phyloP scores from a whole-genome alignment of 2,113 vertebrate genomes.

The Columba janthina region DNA sequence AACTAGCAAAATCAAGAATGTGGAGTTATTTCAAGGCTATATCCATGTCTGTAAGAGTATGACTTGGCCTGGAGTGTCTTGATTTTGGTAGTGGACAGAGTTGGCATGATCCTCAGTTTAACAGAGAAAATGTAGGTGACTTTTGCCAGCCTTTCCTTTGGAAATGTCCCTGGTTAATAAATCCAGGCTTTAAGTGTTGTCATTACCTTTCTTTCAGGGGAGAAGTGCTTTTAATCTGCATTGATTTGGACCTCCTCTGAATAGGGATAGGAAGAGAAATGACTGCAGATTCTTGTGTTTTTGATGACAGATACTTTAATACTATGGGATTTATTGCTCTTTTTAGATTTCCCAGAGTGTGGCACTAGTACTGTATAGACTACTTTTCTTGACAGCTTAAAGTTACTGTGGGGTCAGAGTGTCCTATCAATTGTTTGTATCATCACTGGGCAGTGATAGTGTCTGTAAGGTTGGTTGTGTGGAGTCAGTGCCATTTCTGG shows the following conservation, averaged over 20 bases:
- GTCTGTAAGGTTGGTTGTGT: neutral
- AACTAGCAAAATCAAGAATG: neutral
- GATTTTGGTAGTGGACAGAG: neutral
- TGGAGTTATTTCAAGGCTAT: neutral
- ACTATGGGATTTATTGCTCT: neutral
- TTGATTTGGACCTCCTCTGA: neutral
- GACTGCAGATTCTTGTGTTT: neutral
- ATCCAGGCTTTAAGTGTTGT: neutral
- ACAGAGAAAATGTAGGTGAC: neutral
- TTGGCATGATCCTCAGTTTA: neutral
- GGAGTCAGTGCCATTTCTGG: neutral
- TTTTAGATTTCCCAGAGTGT: neutral
- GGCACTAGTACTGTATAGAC: neutral
- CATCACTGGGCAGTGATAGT: neutral
- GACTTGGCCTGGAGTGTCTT: neutral
- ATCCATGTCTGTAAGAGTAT: neutral
- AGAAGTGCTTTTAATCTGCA: neutral
- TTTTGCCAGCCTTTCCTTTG: neutral
- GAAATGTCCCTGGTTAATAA: neutral
- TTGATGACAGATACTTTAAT: neutral
- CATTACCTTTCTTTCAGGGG: neutral
- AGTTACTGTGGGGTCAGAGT: neutral
- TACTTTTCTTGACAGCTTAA: neutral
- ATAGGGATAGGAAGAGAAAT: neutral
- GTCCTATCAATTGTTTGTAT: neutral